Conservation (phyloP, 2,113 vertebrate genomes). For the Amia ocellicauda region DNA sequence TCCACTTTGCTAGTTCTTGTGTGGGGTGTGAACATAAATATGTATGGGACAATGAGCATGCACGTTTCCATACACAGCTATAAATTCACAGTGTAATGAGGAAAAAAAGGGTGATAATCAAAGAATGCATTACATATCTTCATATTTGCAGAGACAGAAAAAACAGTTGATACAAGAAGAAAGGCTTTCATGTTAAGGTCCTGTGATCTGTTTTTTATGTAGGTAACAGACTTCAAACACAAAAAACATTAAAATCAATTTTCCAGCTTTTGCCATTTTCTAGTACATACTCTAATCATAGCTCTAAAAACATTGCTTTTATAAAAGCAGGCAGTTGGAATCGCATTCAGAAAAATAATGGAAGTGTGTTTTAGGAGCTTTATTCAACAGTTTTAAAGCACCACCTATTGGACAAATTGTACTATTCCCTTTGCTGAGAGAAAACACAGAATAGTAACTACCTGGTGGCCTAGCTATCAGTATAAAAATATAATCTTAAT, state of each 20-base stretch:
- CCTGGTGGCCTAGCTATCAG: no score
- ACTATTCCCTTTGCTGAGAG: not conserved
- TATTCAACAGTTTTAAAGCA: constrained; percentile 38
- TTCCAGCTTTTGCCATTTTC: constrained; percentile 5
- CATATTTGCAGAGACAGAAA: no score
- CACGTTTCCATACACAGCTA: no score
- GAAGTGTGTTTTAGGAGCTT: not conserved
- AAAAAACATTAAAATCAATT: constrained; percentile 22
- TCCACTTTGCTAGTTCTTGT: no score
- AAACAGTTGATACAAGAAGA: not conserved
- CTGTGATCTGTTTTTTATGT: no score
- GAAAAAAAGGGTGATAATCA: no score
- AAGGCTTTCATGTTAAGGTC: not conserved
- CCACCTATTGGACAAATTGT: constrained; percentile 47
- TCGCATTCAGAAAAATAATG: constrained; percentile 24
- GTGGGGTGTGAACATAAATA: no score
- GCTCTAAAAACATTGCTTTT: not conserved
- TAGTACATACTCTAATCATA: constrained; percentile 5
- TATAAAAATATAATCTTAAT: no score
- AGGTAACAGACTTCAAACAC: not conserved
- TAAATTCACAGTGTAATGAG: no score
- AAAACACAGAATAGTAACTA: not conserved
- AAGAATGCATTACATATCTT: no score
- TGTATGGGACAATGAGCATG: no score
- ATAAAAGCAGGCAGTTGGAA: not conserved